phyloP scores from a whole-genome alignment of 2,888 invertebrate genomes.

The Sicus ferrugineus region DNA sequence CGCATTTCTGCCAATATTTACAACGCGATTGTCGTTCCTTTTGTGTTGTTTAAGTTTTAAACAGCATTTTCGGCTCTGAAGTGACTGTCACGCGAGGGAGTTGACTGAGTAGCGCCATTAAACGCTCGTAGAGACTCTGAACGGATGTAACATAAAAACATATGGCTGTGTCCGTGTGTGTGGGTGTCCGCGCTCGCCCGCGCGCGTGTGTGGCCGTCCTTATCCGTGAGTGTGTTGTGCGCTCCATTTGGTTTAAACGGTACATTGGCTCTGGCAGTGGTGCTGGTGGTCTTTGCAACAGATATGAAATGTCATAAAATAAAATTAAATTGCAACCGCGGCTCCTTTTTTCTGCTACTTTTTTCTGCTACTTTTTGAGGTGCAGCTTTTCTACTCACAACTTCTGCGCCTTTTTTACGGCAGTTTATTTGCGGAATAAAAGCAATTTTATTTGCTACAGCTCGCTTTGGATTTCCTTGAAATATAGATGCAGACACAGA shows the following conservation, averaged over 20 bases:
- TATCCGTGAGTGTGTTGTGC: not conserved
- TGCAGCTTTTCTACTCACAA: too few relatives aligned
- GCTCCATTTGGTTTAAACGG: conserved; percentile 27
- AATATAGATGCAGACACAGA: conserved; percentile 9
- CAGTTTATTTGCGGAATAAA: conserved; percentile 16
- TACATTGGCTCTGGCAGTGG: conserved; percentile 22
- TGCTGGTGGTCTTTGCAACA: conserved; percentile 17
- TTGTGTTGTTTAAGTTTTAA: too few relatives aligned
- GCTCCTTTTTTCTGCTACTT: not conserved
- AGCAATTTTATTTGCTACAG: conserved; percentile 25
- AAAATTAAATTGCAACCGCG: conserved; percentile 30
- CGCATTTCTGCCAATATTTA: too few relatives aligned
- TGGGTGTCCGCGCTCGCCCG: not conserved
- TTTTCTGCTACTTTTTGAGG: not conserved
- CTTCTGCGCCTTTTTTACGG: not conserved
- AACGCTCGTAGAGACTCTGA: not conserved
- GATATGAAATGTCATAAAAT: conserved; percentile 33
- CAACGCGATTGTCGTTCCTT: too few relatives aligned
- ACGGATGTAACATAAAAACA: too few relatives aligned
- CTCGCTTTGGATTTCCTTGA: too few relatives aligned
- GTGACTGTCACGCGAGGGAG: conserved; percentile 16
- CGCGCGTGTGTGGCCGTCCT: not conserved
- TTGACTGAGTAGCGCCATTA: conserved; percentile 10
- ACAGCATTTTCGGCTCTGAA: too few relatives aligned
- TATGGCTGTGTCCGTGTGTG: not conserved